Conservation (phyloP, 2,113 vertebrate species). For the Chaenogobius annularis region DNA sequence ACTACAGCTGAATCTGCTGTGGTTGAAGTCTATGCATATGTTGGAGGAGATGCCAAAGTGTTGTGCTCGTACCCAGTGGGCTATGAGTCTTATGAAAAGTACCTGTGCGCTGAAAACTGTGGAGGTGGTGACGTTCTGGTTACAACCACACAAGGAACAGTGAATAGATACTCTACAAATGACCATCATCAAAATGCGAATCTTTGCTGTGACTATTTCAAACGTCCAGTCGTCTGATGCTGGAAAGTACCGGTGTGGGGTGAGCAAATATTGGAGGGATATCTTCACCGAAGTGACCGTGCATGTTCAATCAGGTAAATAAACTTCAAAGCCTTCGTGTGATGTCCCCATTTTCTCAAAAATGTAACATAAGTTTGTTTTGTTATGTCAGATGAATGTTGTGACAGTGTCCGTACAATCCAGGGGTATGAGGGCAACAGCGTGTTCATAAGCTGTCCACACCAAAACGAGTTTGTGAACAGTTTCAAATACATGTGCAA, state of each 20-base stretch:
- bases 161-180: conserved; percentile 12
- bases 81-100: conserved; percentile 43
- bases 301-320: conserved; percentile 16
- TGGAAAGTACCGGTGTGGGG: conserved; percentile 48
- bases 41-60: neutral
- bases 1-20: neutral
- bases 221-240: neutral
- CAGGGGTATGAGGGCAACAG: conserved; percentile 7
- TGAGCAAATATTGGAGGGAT: neutral
- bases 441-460: conserved; percentile 20
- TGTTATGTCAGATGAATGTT: conserved; percentile 39
- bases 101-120: conserved; percentile 37
- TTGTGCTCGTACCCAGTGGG: conserved; percentile 3
- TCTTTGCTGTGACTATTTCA: conserved; percentile 21
- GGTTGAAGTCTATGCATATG: conserved; percentile 30
- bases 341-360: neutral
- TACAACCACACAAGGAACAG: neutral
- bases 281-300: conserved; percentile 35
- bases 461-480: neutral
- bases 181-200: neutral
- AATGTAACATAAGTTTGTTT: neutral
- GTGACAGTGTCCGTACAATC: neutral
- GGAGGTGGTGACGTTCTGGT: conserved; percentile 16
- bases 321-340: neutral
- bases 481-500: conserved; percentile 52